A percentile compares a stretch with the other conserved stretches of the same genome.
These are phyloP conservation scores for Agraylea sexmaculata DNA, from an alignment of 1,140 invertebrate species.

Conservation along the genomic window DNA sequence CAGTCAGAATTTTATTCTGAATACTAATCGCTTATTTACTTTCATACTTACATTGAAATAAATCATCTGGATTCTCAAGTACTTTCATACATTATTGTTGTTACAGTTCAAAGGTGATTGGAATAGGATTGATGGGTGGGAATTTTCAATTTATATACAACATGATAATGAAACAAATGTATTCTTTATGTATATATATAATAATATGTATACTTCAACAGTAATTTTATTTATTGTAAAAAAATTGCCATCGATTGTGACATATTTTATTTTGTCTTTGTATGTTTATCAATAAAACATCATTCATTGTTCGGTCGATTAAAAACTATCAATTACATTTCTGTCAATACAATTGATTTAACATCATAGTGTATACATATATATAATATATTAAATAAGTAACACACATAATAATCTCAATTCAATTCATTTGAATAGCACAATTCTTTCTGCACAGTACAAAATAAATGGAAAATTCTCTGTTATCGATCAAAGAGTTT, in stretches of 20 bases:
- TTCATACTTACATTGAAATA: too few species aligned
- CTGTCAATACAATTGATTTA: conserved; percentile 7
- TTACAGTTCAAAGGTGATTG: too few species aligned
- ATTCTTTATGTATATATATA: conserved; percentile 18
- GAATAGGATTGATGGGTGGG: too few species aligned
- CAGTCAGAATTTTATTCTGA: too few species aligned
- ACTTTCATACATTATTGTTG: too few species aligned
- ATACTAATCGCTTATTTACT: too few species aligned
- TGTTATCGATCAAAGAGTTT: too few species aligned
- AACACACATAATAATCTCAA: conserved; percentile 23
- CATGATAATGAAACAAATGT: conserved; percentile 7
- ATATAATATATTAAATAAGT: conserved; percentile 16
- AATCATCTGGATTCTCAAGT: too few species aligned
- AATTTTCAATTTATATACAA: too few species aligned
- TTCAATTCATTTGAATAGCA: conserved; percentile 20
- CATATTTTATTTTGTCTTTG: conserved; percentile 20
- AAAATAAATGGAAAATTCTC: too few species aligned
- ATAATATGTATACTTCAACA: conserved; percentile 24
- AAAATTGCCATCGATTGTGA: conserved; percentile 22
- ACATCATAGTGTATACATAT: conserved; percentile 19
- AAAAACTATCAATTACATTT: conserved; percentile 8
- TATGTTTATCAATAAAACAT: conserved; percentile 18
- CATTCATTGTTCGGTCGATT: conserved; percentile 19
- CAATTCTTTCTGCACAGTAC: too few species aligned
- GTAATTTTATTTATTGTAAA: conserved; percentile 23